Base-by-base conservation (phyloP, 1,140 invertebrate species). In the Drosophila nasuta region DNA sequence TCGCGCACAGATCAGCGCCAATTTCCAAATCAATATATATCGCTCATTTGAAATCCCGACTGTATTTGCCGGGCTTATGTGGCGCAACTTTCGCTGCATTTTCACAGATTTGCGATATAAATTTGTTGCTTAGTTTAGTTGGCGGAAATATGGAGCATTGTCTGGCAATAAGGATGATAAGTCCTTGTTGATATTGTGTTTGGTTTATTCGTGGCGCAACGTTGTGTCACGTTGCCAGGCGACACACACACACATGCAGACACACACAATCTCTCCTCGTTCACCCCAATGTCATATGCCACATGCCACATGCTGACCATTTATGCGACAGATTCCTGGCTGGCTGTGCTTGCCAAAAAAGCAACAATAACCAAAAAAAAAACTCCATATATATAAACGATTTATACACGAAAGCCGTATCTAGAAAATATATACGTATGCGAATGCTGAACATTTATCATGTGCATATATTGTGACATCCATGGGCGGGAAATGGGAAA, bases 271-370 rank as follows among this genome's bases (percentile, higher is more conserved):
- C 20, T 25, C 20, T 25, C 20, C 20, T 25, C 20, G 20, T 25
- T 25, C 28, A 43, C 54, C 54, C 54, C 2, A 30, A 54, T 25
- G 28, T 35, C 11, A 13, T n/a, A 28, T 33, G 45, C 45, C 13
- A 52, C 49, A 28, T 52, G 49, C 49, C 49, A 54, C 59, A 25
- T 38, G 2, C 28, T 25, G 59, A 5, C 46, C 28, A 15, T 35
- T 33, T 62, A 46, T 48, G 43, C 43, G 58, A 60, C 58, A 60
- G 46, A 48, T 63, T 62, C 59, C 59, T 46, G 51, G 28, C 45
- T 58, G 65, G 15, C 65, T 20, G 15, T 5, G 41, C 51, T 25
- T 66, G 64, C 49, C 64, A 66, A 56, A 56, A 56, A 25, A 25
- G 20, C 20, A 25, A 25, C 20, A 25, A 25, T 0, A 25, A 25